Base-by-base conservation (phyloP, 2,888 invertebrate species). In the Carcina quercana region DNA sequence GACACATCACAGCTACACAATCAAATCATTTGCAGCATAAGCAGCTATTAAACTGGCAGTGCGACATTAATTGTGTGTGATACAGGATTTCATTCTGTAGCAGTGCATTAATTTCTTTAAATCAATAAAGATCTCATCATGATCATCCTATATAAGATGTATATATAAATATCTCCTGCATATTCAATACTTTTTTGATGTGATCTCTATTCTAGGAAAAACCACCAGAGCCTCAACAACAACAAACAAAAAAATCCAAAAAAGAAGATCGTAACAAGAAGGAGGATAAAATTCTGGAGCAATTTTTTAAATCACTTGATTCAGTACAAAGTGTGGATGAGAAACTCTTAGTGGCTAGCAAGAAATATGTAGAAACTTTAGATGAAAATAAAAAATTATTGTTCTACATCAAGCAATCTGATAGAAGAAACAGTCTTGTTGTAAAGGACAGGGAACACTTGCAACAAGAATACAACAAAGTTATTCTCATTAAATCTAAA, bases 401-500 rank as follows among this genome's bases (percentile, higher is more conserved):
- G 42, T 73, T 85, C 40, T 78, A 78, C 28, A 69, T 86, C 8
- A 89, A 89, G 43, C 85, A 86, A 38, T 78, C 87, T 0, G 90
- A 91, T 41, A 89, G 88, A 38, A 84, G 88, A 32, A 72, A 87
- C 37, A 75, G 85, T 12, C 56, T 87, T 40, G 60, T 91, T 12
- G 72, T 88, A 26, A 88, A 91, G 43, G 95, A 96, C 55, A 94
- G 92, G 50, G 95, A 96, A 45, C 91, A 91, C 47, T 65, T 93
- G 27, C 93, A 94, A 58, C 85, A 89, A 30, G 96, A 97, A 55
- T 89, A 92, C 41, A 93, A 92, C 46, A 95, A 94, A 72, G 89
- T 91, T 28, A 86, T 95, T 30, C 86, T 95, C 27, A 89, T 94
- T 27, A 91, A 93, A 43, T 91, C 92, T 14, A 91, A 94, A 58